A percentile compares a stretch with the other conserved stretches of the same genome.
Conservation (phyloP, 2,113 vertebrate genomes). For the Phyllostomus discolor region DNA sequence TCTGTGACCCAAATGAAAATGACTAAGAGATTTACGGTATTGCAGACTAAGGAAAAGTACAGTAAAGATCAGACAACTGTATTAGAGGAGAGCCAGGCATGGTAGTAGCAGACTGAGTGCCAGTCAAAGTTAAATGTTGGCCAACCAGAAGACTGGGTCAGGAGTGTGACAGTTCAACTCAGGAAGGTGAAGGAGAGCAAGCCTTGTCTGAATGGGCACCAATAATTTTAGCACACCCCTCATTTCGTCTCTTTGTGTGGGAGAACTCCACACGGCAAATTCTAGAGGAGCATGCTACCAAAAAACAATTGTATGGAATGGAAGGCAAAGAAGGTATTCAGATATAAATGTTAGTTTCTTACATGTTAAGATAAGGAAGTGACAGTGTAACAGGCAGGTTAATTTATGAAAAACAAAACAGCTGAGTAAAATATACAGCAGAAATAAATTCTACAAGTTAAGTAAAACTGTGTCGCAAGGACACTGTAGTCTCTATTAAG, state of each 20-base stretch:
- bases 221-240: not conserved
- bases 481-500: not conserved
- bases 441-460: not conserved
- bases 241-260: not conserved
- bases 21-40: not conserved
- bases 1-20: not conserved
- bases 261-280: not conserved
- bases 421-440: not conserved
- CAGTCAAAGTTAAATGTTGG: not conserved
- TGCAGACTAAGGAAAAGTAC: not conserved
- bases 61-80: not conserved
- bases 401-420: not conserved
- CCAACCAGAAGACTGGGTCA: not conserved
- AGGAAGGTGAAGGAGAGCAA: not conserved
- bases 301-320: not conserved
- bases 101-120: not conserved
- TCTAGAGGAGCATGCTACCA: not conserved
- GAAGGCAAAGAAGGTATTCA: not conserved
- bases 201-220: not conserved
- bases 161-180: not conserved
- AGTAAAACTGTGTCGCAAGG: not conserved
- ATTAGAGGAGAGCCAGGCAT: not conserved
- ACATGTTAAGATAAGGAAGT: not conserved
- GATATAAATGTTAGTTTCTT: not conserved
- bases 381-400: not conserved